phyloP scores from a whole-genome alignment of 2,888 invertebrate species.

The Hypolimnas misippus region DNA sequence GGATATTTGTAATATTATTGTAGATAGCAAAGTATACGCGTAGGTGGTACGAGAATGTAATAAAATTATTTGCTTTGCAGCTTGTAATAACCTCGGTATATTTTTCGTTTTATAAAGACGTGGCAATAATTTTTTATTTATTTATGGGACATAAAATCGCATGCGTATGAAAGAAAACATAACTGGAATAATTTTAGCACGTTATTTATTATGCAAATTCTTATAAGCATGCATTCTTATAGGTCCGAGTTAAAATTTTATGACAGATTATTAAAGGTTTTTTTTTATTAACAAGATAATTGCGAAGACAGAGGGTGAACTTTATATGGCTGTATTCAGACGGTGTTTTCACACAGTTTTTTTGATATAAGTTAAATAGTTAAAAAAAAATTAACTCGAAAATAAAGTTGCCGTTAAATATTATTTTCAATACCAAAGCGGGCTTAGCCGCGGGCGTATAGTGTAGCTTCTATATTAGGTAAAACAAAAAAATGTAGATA shows the following conservation, averaged over 20 bases:
- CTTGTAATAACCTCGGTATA: conserved; percentile 21
- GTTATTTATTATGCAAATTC: conserved; percentile 2
- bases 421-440: too few relatives aligned
- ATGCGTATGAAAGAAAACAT: conserved; percentile 21
- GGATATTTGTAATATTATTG: conserved; percentile 17
- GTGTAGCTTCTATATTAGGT: too few relatives aligned
- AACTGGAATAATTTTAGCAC: conserved; percentile 10
- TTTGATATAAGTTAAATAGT: too few relatives aligned
- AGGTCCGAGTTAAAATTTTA: not conserved
- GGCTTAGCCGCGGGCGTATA: too few relatives aligned
- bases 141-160: conserved; percentile 23
- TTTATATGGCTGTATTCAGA: not conserved
- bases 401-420: too few relatives aligned
- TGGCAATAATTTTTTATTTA: conserved; percentile 32
- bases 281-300: not conserved
- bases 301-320: too few relatives aligned
- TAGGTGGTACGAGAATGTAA: conserved; percentile 30
- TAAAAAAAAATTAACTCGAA: too few relatives aligned
- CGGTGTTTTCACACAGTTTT: not conserved
- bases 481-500: not conserved
- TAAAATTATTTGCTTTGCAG: conserved; percentile 28
- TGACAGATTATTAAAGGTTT: not conserved
- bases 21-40: conserved; percentile 23
- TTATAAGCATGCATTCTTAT: not conserved
- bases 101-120: conserved; percentile 23